phyloP scores from a whole-genome alignment of 1,140 invertebrate genomes.

The Bombus picipes region DNA sequence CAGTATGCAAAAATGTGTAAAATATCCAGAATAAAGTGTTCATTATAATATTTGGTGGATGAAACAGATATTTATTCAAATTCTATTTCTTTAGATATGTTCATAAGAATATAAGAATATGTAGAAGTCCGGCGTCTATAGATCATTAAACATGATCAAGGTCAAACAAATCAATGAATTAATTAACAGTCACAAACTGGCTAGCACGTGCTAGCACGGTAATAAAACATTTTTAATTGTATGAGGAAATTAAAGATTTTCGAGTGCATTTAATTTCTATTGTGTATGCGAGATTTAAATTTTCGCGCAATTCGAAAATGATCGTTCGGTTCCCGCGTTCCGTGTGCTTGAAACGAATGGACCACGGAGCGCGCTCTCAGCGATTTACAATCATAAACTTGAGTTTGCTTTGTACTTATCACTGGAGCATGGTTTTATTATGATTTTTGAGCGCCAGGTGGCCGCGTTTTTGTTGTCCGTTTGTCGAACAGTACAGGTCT shows the following conservation, averaged over 20 bases:
- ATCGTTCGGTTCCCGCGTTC: constrained; percentile 36
- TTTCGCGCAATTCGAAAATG: background rate
- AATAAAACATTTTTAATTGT: background rate
- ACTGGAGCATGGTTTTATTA: constrained; percentile 74
- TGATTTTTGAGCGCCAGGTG: constrained; percentile 77
- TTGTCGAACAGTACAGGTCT: constrained; percentile 48
- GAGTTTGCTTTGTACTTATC: constrained; percentile 70
- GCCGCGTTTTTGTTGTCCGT: constrained; percentile 70
- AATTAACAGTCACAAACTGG: background rate
- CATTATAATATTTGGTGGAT: too few species aligned
- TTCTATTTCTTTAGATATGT: too few species aligned
- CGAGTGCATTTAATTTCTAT: background rate
- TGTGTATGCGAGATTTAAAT: background rate
- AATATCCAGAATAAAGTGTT: too few species aligned
- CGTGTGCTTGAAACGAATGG: background rate
- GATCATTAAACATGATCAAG: too few species aligned
- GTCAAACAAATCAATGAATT: background rate
- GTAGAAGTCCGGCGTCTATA: too few species aligned
- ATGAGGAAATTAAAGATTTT: background rate
- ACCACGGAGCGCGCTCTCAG: constrained; percentile 47
- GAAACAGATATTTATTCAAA: too few species aligned
- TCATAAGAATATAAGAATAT: too few species aligned
- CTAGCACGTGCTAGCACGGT: background rate
- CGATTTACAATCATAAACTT: constrained; percentile 70
- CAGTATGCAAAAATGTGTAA: too few species aligned